Evolutionary conservation across 1,140 invertebrate genomes (phyloP).

Genomic region (Matsumurasca onukii): DNA sequence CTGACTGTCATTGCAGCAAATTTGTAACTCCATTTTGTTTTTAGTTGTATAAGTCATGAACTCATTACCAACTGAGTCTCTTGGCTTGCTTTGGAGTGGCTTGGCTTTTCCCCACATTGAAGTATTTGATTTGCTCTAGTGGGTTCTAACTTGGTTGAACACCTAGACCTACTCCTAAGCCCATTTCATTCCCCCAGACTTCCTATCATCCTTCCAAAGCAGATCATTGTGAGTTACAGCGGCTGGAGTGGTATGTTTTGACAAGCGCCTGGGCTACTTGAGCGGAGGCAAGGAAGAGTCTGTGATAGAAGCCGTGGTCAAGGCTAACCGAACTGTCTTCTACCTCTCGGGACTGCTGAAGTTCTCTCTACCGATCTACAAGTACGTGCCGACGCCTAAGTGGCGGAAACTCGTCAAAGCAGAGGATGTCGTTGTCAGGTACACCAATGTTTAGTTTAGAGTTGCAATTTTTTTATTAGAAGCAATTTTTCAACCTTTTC

Average conservation of each 20-base stretch:
- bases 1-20: no score
- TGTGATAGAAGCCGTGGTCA: slow-evolving; percentile 48
- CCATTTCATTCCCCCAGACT: no score
- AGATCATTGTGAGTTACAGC: no score
- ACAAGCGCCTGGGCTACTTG: slow-evolving; percentile 52
- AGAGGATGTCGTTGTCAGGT: slow-evolving; percentile 46
- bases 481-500: neutral
- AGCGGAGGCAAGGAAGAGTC: slow-evolving; percentile 40
- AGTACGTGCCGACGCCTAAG: slow-evolving; percentile 47
- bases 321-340: slow-evolving; percentile 51
- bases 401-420: slow-evolving; percentile 48
- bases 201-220: no score
- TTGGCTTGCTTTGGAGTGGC: no score
- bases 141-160: no score
- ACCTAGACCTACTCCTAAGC: no score
- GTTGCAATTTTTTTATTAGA: neutral
- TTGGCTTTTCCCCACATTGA: no score
- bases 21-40: no score
- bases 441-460: neutral
- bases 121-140: no score
- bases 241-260: slow-evolving; percentile 53
- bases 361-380: slow-evolving; percentile 51
- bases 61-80: no score
- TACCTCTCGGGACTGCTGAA: slow-evolving; percentile 48
- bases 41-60: no score